These are phyloP conservation scores for Dryoscopus gambensis DNA, from an alignment of 2,113 vertebrate species.

Conservation along the genomic window DNA sequence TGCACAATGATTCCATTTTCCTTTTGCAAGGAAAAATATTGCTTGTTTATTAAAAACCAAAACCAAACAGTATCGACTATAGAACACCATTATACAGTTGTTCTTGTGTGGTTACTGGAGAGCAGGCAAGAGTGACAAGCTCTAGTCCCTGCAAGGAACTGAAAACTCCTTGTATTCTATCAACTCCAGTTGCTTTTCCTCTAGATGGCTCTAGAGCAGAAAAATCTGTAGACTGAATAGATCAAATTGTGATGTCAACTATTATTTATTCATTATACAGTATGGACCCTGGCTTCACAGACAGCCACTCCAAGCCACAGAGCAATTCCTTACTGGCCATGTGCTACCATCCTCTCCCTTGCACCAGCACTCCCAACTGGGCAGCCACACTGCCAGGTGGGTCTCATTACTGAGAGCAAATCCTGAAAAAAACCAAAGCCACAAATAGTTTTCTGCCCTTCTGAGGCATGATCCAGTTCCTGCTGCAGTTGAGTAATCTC, in stretches of 20 bases:
- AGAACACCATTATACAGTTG: neutral
- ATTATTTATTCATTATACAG: neutral
- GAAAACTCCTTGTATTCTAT: neutral
- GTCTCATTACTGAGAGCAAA: neutral
- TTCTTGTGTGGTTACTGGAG: neutral
- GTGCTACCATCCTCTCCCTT: neutral
- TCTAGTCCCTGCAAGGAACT: neutral
- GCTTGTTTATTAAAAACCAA: neutral
- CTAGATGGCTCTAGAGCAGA: neutral
- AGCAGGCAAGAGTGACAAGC: neutral
- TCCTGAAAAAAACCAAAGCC: neutral
- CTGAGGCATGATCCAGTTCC: neutral
- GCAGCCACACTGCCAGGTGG: neutral
- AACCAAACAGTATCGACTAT: neutral
- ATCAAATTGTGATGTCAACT: neutral
- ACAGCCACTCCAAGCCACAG: neutral
- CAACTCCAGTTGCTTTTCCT: neutral
- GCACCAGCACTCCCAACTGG: rapidly evolving
- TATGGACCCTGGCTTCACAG: neutral
- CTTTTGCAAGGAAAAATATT: neutral
- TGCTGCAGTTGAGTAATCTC: neutral
- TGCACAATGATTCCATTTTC: neutral
- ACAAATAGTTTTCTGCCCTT: neutral
- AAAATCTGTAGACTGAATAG: neutral
- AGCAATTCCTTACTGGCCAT: neutral